Percentiles rank a stretch among this genome's conserved stretches.
Evolutionary conservation across 2,888 invertebrate species (phyloP).

Genomic region (Cabera pusaria): DNA sequence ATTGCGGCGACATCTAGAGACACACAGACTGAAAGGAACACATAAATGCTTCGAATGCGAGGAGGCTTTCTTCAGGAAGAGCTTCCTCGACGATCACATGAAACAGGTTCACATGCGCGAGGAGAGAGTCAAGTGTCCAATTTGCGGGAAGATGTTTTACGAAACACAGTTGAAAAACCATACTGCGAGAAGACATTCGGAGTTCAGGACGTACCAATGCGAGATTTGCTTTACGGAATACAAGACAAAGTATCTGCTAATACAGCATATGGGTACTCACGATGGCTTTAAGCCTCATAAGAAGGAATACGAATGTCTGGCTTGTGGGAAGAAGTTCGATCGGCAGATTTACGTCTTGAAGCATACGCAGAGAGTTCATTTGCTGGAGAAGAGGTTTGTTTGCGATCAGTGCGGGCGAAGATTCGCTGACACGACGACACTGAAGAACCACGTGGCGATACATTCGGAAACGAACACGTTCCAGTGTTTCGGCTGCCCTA

Average conservation of each 20-base stretch:
- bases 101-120: constrained; percentile 17
- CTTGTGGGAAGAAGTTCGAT: constrained; percentile 29
- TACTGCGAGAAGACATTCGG: constrained; percentile 17
- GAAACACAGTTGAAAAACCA: constrained; percentile 10
- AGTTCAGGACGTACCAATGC: constrained; percentile 15
- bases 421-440: constrained; percentile 45
- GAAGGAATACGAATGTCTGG: constrained; percentile 12
- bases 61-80: constrained; percentile 17
- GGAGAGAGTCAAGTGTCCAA: constrained; percentile 2
- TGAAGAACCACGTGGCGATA: constrained; percentile 54
- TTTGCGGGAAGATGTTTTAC: constrained; percentile 10
- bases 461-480: constrained; percentile 46
- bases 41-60: constrained; percentile 24
- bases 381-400: constrained; percentile 28
- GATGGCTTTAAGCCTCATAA: background rate
- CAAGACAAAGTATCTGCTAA: constrained; percentile 17
- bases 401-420: constrained; percentile 32
- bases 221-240: constrained; percentile 15
- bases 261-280: constrained; percentile 20
- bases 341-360: constrained; percentile 12
- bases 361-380: constrained; percentile 32
- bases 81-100: constrained; percentile 17
- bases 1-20: constrained; percentile 53
- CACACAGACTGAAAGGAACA: constrained; percentile 15
- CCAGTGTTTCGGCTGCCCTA: constrained; percentile 58